phyloP scores from a whole-genome alignment of 2,113 vertebrate species.

The Puffinus mauretanicus region DNA sequence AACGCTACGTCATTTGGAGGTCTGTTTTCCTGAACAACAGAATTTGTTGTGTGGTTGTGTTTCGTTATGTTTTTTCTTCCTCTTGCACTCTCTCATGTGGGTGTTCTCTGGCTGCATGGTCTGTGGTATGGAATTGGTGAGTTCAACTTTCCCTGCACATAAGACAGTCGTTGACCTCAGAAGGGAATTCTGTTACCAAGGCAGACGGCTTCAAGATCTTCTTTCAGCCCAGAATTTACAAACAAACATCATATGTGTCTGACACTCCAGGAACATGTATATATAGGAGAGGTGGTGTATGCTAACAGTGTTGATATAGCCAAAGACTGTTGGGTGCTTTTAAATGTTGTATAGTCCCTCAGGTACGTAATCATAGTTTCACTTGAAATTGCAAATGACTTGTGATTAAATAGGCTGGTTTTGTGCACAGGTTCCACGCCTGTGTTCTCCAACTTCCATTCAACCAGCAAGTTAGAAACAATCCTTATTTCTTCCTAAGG shows the following conservation, averaged over 20 bases:
- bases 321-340: neutral
- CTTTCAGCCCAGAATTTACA: neutral
- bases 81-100: neutral
- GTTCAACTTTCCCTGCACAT: neutral
- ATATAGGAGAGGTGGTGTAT: neutral
- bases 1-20: neutral
- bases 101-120: neutral
- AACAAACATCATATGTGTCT: neutral
- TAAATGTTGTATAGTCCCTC: neutral
- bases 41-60: neutral
- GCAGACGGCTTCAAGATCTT: neutral
- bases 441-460: constrained; percentile 87
- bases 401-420: neutral
- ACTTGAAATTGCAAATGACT: neutral
- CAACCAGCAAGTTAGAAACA: constrained; percentile 79
- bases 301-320: neutral
- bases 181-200: neutral
- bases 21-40: neutral
- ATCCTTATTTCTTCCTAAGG: constrained; percentile 81
- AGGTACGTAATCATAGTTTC: neutral
- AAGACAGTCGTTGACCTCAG: neutral
- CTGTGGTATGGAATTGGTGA: neutral
- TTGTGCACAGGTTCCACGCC: constrained; percentile 82
- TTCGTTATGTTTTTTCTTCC: neutral
- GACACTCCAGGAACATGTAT: neutral